Evolutionary conservation across 2,113 vertebrate genomes (phyloP), one percentile per base, ranked within the genome.

Genomic region (Stomatorhinus ivindoensis): DNA sequence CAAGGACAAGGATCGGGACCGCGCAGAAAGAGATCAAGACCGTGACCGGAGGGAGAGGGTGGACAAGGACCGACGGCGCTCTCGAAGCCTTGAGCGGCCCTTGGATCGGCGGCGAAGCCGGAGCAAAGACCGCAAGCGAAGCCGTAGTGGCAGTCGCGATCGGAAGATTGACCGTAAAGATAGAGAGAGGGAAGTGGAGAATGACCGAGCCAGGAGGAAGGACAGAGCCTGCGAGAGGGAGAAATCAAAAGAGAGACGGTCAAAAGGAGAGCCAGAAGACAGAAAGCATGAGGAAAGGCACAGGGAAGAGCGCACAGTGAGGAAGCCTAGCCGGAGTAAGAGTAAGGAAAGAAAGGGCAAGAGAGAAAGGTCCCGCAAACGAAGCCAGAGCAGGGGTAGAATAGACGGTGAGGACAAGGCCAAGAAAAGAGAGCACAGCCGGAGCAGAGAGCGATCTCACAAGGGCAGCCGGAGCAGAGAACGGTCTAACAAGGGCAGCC

Each of bases 291-390:
- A 96, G 0, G 69, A 90, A 95, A 96, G 92, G 97, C 96, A 83
- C 97, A 97, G 90, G 94, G 98, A 99, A n/a, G 97, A 97, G 85
- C 96, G 95, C 89, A 97, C 95, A 85, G 96, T 95, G 90, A 97
- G 95, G 90, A 96, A 95, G 83, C 96, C 96, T 50, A 97, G 96
- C 47, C 95, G 96, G 89, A 97, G 97, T 92, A 93, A 95, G 90
- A 97, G 97, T 94, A 94, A 95, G 88, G 97, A 97, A 86, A 95
- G 94, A 83, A 97, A 93, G 87, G 96, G 96, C 53, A 95, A 95
- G 88, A 95, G 95, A 50, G 95, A 96, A 89, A 44, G 82, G 82
- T 47, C 82, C 21, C 19, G 42, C 96, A 96, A 91, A 92, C 95
- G 95, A 50, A 96, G 97, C 61, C 93, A 95, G 84, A 97, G 97